Evolutionary conservation across 2,113 vertebrate species (phyloP), one percentile per base, ranked within the genome.

Genomic region (Arizona elegans): DNA sequence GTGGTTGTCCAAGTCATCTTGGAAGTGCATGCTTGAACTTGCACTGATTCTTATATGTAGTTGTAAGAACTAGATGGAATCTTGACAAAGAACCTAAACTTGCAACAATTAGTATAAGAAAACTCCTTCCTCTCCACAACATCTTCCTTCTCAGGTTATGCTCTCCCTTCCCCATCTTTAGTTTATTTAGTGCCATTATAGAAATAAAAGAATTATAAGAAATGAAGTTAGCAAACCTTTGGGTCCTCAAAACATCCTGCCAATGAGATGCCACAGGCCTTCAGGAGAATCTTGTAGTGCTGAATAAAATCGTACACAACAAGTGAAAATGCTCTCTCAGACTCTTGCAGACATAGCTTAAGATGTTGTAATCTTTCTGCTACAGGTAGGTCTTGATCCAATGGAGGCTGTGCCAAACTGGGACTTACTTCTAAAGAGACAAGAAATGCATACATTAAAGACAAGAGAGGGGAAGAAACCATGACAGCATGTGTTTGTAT

Each of bases 221-320:
- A 89, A 85, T 29, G 9, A 17, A 92, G 53, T 89, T 92, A 53
- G 94, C 95, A 94, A 92, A 99, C 99, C 98, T 99, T 99, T 91
- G 99, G 99, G 94, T 99, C 99, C 97, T 99, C 99, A 96, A 98
- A 99, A 90, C 91, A 97, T 94, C 98, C 98, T 92, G 98, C 98
- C 96, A 99, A 93, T 91, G 98, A 98, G 96, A 99, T 96, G 62
- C 97, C 98, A 96, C 99, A 99, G 93, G 98, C 98, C 94, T 98
- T 96, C 50, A 99, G 96, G 29, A 99, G 97, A 43, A 96, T 98
- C 97, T 99, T 99, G 97, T 99, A 99, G 95, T 98, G 97, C 91
- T 98, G 97, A 93, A 99, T 98, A 95, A 99, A 98, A 96, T 99
- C 97, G 95, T 98, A 99, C 6, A 97, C 92, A 91, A 98, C 90